A percentile compares a stretch with the other conserved stretches of the same genome.
phyloP scores from a whole-genome alignment of 2,797 vertebrate genomes.

The Smutsia gigantea region DNA sequence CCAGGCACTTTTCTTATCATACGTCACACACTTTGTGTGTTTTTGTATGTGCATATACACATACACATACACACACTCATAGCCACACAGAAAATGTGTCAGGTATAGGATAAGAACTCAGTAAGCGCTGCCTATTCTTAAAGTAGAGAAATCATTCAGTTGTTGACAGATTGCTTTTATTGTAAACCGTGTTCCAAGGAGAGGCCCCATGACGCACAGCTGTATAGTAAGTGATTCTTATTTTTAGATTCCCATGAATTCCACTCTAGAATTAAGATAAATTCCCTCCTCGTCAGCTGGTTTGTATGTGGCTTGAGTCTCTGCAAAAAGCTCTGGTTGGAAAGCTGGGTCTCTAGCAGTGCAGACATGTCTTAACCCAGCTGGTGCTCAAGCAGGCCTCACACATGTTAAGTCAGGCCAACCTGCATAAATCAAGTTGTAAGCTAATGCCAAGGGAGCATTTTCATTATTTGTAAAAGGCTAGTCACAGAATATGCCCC shows the following conservation, averaged over 20 bases:
- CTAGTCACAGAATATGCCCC: conserved; percentile 12
- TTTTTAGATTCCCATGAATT: not conserved
- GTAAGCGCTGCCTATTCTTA: not conserved
- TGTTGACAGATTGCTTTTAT: not conserved
- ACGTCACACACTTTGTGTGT: too few species aligned
- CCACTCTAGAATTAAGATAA: not conserved
- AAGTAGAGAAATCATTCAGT: not conserved
- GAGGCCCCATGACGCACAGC: not conserved
- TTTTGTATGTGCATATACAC: not conserved
- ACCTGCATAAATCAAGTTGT: conserved; percentile 22
- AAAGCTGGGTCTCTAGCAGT: not conserved
- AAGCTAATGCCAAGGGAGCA: not conserved
- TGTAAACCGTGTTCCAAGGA: not conserved
- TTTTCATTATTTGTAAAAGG: conserved; percentile 42
- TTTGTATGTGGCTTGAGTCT: not conserved
- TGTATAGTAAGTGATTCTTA: not conserved
- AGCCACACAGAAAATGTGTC: not conserved
- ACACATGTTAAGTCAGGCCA: not conserved
- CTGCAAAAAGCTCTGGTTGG: not conserved
- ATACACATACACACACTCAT: not conserved
- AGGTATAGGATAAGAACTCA: not conserved
- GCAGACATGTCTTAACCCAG: not conserved
- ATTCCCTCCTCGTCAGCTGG: not conserved
- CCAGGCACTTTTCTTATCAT: too few species aligned
- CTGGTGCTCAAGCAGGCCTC: not conserved